Conservation (phyloP, 2,888 invertebrate species). For the Neuroscelio doddi region DNA sequence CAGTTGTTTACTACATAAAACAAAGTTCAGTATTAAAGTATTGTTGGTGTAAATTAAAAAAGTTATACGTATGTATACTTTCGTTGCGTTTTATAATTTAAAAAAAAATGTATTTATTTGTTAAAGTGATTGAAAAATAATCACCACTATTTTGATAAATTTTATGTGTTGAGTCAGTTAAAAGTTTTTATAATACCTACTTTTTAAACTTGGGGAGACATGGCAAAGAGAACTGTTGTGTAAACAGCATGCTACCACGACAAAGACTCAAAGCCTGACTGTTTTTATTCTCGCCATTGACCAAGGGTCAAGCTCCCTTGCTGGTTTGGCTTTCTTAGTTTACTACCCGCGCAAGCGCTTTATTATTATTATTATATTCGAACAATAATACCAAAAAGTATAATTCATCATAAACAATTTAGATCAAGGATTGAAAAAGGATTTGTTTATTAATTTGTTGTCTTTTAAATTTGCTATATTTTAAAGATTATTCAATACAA, state of each 20-base stretch:
- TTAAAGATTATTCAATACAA: no score
- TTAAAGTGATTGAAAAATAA: no score
- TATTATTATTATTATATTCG: slow-evolving; percentile 3
- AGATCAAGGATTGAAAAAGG: no score
- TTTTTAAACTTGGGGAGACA: slow-evolving; percentile 68
- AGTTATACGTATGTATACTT: no score
- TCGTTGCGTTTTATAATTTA: no score
- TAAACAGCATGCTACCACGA: slow-evolving; percentile 65
- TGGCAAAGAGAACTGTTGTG: slow-evolving; percentile 66
- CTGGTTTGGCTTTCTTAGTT: slow-evolving; percentile 51
- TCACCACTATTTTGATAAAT: not conserved
- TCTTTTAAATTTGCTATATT: no score
- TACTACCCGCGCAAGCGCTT: slow-evolving; percentile 53
- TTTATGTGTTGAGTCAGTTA: not conserved
- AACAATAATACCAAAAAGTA: not conserved
- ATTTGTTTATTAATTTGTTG: no score
- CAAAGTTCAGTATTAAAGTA: no score
- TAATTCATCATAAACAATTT: not conserved
- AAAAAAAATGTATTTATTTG: no score
- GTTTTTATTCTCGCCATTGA: slow-evolving; percentile 63
- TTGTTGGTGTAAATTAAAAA: no score
- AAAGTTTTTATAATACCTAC: slow-evolving; percentile 52
- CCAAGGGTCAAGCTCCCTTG: slow-evolving; percentile 69
- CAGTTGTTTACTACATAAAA: no score
- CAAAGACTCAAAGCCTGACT: slow-evolving; percentile 50